Conservation (phyloP, 2,888 invertebrate genomes). For the Tachina grossa region DNA sequence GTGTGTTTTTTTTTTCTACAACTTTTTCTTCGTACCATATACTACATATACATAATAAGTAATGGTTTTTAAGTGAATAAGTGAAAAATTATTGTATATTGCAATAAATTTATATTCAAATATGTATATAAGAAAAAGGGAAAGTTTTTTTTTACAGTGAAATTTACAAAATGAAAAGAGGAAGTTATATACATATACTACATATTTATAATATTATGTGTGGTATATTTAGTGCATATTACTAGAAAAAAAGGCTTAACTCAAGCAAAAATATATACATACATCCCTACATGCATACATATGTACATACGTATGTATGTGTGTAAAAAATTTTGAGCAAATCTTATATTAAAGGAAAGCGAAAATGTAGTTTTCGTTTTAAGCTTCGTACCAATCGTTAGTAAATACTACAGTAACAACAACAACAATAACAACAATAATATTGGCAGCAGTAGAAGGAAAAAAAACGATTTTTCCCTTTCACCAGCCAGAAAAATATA, state of each 20-base stretch:
- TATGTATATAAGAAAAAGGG: background rate
- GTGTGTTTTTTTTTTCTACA: conserved; percentile 10
- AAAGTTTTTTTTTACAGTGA: conserved; percentile 26
- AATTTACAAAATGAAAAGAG: background rate
- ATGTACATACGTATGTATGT: background rate
- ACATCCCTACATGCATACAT: background rate
- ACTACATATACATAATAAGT: conserved; percentile 8
- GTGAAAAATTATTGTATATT: conserved; percentile 14
- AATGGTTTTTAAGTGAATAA: conserved; percentile 5
- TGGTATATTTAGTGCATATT: background rate
- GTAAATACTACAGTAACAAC: conserved; percentile 33
- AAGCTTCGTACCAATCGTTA: conserved; percentile 48
- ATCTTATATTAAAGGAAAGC: conserved; percentile 49
- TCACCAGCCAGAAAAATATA: conserved; percentile 29
- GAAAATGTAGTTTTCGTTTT: conserved; percentile 58
- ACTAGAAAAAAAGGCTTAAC: conserved; percentile 1
- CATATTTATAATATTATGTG: background rate
- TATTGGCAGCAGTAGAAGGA: background rate
- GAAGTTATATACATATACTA: background rate
- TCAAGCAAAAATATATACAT: background rate
- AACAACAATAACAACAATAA: conserved; percentile 15
- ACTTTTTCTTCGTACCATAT: background rate
- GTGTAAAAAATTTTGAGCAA: background rate
- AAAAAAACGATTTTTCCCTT: conserved; percentile 55
- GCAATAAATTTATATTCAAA: background rate